Evolutionary conservation across 2,888 invertebrate species (phyloP), one percentile per base, ranked within the genome.

Genomic region (Gymnosoma rotundatum): DNA sequence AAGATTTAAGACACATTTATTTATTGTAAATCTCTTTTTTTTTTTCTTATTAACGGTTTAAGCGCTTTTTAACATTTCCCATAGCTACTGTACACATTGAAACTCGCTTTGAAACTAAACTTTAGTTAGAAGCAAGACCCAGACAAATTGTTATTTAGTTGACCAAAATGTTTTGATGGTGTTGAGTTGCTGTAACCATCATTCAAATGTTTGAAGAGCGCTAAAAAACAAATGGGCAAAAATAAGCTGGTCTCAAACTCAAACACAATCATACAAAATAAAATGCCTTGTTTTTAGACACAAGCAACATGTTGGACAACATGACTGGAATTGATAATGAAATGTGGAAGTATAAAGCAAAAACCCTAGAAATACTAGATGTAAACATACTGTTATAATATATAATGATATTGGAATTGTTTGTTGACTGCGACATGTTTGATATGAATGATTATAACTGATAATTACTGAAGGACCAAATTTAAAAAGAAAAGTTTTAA

Each of bases 71-170:
- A 1, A n/a, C 18, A n/a, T 45, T 48, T 20, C 2, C 14, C 2
- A 56, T 25, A n/a, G 9, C 75, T 38, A 75, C 83, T 69, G 50
- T 73, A 80, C 83, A 81, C 83, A 18, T 78, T 63, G 78, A 73
- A 60, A 81, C 80, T 81, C 69, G 83, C 67, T 81, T 84, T 58
- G 36, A 74, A 80, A 84, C 83, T 84, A 78, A 84, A 80, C 73
- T 81, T 58, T 73, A 42, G 75, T 64, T 75, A 69, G 42, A 42
- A 81, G 63, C 63, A 69, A 48, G 60, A 38, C 76, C 76, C 76
- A 82, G 76, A 42, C 70, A 58, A 42, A 66, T 72, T 76, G 76
- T 72, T 73, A 36, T 38, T 64, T 54, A 25, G 21, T 70, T 74
- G 32, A 52, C 45, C 54, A 78, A 61, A 38, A 69, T 12, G 32